Conservation (phyloP, 35 echinoderm and acorn worm species). For the Anneissia japonica region DNA sequence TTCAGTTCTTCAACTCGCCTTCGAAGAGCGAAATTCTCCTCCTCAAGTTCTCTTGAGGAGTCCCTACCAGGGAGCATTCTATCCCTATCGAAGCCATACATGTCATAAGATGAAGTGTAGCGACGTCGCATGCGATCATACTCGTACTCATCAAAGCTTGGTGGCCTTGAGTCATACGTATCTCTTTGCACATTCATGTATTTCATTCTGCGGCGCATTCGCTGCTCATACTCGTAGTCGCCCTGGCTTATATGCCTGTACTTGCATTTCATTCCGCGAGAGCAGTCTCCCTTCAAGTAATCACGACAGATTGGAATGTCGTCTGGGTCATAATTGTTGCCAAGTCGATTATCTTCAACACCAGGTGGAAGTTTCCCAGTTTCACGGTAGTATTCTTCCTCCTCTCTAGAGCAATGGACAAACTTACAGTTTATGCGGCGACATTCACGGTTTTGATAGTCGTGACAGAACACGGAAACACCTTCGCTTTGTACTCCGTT, state of each 20-base stretch:
- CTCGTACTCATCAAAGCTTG: conserved; percentile 2
- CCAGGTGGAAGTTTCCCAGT: conserved; percentile 67
- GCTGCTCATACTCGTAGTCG: conserved; percentile 78
- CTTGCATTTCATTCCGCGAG: conserved; percentile 66
- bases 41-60: conserved; percentile 62
- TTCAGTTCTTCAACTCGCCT: conserved; percentile 76
- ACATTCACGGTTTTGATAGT: conserved; percentile 89
- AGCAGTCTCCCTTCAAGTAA: conserved; percentile 69
- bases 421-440: conserved; percentile 74
- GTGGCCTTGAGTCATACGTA: not conserved
- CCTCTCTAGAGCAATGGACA: conserved; percentile 72
- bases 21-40: conserved; percentile 68
- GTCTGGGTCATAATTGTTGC: not conserved
- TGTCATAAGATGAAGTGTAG: conserved; percentile 6
- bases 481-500: conserved; percentile 21
- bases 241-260: conserved; percentile 85
- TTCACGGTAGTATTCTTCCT: conserved; percentile 84
- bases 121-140: not conserved
- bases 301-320: conserved; percentile 86
- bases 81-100: conserved; percentile 16
- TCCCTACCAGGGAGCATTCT: not conserved
- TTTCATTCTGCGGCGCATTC: conserved; percentile 32
- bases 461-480: conserved; percentile 82
- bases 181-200: conserved; percentile 3
- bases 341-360: conserved; percentile 24